Evolutionary conservation across 2,113 vertebrate genomes (phyloP).

Genomic region (Mus spicilegus): DNA sequence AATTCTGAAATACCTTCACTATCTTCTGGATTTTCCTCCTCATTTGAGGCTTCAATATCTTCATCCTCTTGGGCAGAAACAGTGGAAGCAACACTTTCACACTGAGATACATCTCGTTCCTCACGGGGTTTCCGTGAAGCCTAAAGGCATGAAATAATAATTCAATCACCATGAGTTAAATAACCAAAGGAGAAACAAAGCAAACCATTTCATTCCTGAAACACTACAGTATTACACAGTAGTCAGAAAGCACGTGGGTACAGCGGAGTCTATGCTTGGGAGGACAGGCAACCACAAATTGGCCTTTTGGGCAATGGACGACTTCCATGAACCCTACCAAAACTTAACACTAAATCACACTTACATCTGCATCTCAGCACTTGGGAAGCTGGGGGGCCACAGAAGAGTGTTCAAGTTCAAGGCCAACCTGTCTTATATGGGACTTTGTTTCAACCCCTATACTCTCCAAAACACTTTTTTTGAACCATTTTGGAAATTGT

Average conservation of each 20-base stretch:
- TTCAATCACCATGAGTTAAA: not conserved
- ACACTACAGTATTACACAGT: not conserved
- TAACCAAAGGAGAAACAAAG: slow-evolving; percentile 15
- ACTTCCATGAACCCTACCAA: not conserved
- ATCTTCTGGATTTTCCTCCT: slow-evolving; percentile 97
- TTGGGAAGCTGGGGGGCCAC: not conserved
- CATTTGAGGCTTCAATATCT: slow-evolving; percentile 92
- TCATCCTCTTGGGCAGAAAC: slow-evolving; percentile 95
- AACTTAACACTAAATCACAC: not conserved
- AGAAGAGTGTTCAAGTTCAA: not conserved
- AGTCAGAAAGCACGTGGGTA: not conserved
- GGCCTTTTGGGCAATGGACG: not conserved
- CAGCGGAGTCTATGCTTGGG: not conserved
- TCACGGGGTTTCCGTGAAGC: slow-evolving; percentile 92
- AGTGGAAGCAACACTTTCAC: slow-evolving; percentile 94
- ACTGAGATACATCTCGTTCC: slow-evolving; percentile 94
- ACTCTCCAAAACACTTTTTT: not conserved
- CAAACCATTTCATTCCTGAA: not conserved
- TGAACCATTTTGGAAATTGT: not conserved
- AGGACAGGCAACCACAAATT: not conserved
- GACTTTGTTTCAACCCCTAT: not conserved
- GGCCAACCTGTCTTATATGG: not conserved
- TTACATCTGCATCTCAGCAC: not conserved
- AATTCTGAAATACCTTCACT: slow-evolving; percentile 92
- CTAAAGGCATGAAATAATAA: slow-evolving; percentile 74